Evolutionary conservation across 2,113 vertebrate genomes (phyloP), one percentile per base, ranked within the genome.

Genomic region (Cephalopholis sonnerati): DNA sequence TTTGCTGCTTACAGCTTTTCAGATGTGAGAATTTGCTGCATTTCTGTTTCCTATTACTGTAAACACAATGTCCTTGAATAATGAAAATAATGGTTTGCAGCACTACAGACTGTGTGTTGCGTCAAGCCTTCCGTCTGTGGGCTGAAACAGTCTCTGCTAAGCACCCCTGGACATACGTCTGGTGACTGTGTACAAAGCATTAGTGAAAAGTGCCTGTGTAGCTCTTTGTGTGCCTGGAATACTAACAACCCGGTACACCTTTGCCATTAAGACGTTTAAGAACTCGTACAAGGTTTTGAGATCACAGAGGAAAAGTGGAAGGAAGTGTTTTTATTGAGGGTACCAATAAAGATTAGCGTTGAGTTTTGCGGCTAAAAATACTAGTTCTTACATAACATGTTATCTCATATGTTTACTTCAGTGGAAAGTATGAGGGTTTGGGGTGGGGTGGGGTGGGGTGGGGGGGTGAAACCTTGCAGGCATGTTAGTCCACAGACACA

Each of bases 151-250:
- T 63, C 51, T 59, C 17, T 25, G 63, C 87, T 77, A 39, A 85
- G 80, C 74, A 71, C 78, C 77, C n/a, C 46, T 76, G 65, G 74
- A 77, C 57, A 68, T 78, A 74, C 46, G 83, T 87, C 80, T 79
- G 85, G 87, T 83, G 67, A 71, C 81, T 87, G 84, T 88, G 85
- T 85, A 78, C 85, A 88, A 55, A 88, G 83, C 84, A 85, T 87
- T 87, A 88, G 87, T 83, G 85, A 87, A 83, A 90, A 90, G 89
- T 77, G 85, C 80, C 83, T 76, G 85, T 83, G 89, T 83, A 39
- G 87, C 86, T 75, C 87, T 91, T 78, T 84, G 80, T 93, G 89
- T 92, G 92, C 90, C 86, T 91, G 74, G 92, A 95, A 95, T 91
- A 93, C 81, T 80, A 94, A 94, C 72, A 79, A 81, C 64, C 78